A percentile compares a stretch with the other conserved stretches of the same genome.
Evolutionary conservation across 2,888 invertebrate species (phyloP).

Genomic region (Rhagophthalmus giganteus): DNA sequence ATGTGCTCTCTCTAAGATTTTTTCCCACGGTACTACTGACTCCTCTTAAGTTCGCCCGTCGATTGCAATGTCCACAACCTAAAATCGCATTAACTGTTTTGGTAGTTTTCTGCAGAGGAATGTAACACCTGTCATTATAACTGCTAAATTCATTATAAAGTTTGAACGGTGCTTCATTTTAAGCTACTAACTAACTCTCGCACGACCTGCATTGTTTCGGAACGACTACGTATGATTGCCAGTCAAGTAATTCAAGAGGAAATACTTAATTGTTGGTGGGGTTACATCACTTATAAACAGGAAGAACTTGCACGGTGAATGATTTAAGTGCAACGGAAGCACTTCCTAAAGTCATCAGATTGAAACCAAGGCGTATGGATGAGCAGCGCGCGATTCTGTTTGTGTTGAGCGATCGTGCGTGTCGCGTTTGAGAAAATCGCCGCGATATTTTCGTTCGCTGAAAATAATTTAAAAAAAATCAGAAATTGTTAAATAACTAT

Average conservation of each 20-base stretch:
- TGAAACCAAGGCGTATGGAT: conserved; percentile 34
- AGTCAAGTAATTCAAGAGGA: conserved; percentile 25
- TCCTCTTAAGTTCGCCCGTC: too few species aligned
- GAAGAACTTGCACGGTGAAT: conserved; percentile 36
- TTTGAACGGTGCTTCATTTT: conserved; percentile 11
- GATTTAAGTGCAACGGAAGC: conserved; percentile 37
- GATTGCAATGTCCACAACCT: too few species aligned
- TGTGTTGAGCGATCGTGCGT: conserved; percentile 6
- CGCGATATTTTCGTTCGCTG: too few species aligned
- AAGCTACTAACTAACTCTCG: conserved; percentile 11
- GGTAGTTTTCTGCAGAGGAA: conserved; percentile 1
- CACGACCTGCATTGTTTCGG: conserved; percentile 23
- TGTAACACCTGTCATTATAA: conserved; percentile 5
- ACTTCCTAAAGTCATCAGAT: conserved; percentile 42
- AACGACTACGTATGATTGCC: conserved; percentile 11
- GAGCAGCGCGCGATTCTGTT: conserved; percentile 8
- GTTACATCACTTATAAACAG: conserved; percentile 32
- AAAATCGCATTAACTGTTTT: too few species aligned
- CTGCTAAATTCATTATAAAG: conserved; percentile 9
- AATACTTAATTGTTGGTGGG: conserved; percentile 22
- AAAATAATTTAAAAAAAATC: too few species aligned
- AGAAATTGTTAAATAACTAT: too few species aligned
- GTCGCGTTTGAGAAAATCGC: too few species aligned
- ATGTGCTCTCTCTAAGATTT: too few species aligned
- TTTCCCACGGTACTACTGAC: too few species aligned